Evolutionary conservation across 2,797 vertebrate genomes (phyloP).

Genomic region (Paedocypris micromegethes): DNA sequence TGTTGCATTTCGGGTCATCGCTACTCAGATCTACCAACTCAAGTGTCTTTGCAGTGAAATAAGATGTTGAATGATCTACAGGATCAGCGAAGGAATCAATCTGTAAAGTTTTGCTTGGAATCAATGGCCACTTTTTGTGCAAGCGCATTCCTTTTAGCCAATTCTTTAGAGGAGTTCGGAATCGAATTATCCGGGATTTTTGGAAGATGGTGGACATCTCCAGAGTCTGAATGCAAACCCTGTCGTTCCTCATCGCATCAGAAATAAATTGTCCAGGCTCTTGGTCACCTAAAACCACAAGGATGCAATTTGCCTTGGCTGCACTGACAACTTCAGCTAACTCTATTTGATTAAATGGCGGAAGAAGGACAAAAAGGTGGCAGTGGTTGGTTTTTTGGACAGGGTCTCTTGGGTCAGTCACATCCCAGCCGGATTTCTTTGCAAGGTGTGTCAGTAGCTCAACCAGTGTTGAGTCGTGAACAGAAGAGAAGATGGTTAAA

Average conservation of each 20-base stretch:
- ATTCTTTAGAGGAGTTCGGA: constrained; percentile 54
- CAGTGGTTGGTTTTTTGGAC: constrained; percentile 44
- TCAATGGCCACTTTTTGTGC: constrained; percentile 50
- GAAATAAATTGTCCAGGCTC: constrained; percentile 35
- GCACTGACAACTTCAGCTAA: constrained; percentile 42
- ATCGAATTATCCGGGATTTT: constrained; percentile 65
- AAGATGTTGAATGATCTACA: constrained; percentile 56
- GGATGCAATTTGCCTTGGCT: constrained; percentile 58
- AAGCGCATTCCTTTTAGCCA: constrained; percentile 72
- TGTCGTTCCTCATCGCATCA: constrained; percentile 54
- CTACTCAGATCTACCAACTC: constrained; percentile 63
- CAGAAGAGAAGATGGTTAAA: constrained; percentile 60
- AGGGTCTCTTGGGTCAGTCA: constrained; percentile 47
- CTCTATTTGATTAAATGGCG: constrained; percentile 59
- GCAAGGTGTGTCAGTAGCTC: constrained; percentile 65
- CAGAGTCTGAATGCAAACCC: constrained; percentile 64
- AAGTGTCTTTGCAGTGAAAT: constrained; percentile 68
- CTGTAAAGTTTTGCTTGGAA: constrained; percentile 56
- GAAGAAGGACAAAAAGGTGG: constrained; percentile 67
- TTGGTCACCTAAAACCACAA: constrained; percentile 63
- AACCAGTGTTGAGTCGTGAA: constrained; percentile 57
- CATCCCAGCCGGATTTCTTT: constrained; percentile 66
- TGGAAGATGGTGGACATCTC: constrained; percentile 67
- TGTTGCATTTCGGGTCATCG: constrained; percentile 29
- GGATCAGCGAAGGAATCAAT: background rate